These are phyloP conservation scores for Hemicrepidius hirtus DNA, from an alignment of 2,888 invertebrate species.

Conservation along the genomic window DNA sequence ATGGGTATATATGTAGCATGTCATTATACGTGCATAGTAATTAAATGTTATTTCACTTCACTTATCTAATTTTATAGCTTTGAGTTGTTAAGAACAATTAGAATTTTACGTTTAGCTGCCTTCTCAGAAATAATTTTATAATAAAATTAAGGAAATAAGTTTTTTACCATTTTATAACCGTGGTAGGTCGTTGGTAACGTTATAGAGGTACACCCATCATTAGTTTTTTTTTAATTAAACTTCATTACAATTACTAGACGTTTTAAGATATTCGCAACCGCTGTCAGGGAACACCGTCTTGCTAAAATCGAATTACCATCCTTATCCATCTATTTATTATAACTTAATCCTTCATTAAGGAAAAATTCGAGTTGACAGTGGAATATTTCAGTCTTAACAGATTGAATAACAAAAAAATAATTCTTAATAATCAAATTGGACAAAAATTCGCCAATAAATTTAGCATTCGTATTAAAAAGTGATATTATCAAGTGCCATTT, in stretches of 20 bases:
- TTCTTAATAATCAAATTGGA: not conserved
- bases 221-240: not conserved
- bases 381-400: slow-evolving; percentile 8
- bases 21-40: slow-evolving; percentile 41
- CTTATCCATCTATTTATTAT: too few species aligned
- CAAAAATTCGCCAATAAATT: slow-evolving; percentile 3
- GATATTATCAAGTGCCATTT: slow-evolving; percentile 24
- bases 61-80: slow-evolving; percentile 38
- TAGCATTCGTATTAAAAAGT: slow-evolving; percentile 18
- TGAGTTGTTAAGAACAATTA: slow-evolving; percentile 35
- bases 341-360: too few species aligned
- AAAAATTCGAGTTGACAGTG: not conserved
- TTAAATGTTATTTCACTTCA: slow-evolving; percentile 38
- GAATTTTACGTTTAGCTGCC: slow-evolving; percentile 36
- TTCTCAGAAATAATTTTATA: slow-evolving; percentile 34
- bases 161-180: not conserved
- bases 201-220: not conserved
- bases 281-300: too few species aligned
- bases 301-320: too few species aligned
- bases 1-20: slow-evolving; percentile 33
- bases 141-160: slow-evolving; percentile 36
- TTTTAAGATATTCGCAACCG: too few species aligned
- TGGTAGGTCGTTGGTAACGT: slow-evolving; percentile 3
- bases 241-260: too few species aligned
- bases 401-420: slow-evolving; percentile 1